phyloP scores from a whole-genome alignment of 2,888 invertebrate genomes.

The Conus canariensis region DNA sequence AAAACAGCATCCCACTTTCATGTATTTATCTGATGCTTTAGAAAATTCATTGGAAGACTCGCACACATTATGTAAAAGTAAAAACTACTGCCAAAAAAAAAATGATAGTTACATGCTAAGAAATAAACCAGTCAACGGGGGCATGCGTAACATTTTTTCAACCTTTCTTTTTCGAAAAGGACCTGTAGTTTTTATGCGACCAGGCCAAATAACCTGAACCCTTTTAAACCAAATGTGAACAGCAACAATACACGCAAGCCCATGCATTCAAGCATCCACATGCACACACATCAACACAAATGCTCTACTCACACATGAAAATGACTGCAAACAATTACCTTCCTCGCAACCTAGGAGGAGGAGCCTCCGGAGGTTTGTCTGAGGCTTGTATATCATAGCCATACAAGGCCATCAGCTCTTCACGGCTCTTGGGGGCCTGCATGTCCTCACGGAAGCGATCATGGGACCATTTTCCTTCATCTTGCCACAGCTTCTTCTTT shows the following conservation, averaged over 20 bases:
- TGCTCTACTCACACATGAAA: not conserved
- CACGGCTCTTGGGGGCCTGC: conserved; percentile 91
- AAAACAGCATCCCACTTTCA: too few relatives aligned
- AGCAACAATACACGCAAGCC: not conserved
- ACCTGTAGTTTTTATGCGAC: not conserved
- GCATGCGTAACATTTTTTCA: too few relatives aligned
- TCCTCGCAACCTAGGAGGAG: conserved; percentile 52
- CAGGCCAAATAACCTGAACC: not conserved
- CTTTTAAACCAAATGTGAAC: not conserved
- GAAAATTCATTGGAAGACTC: too few relatives aligned
- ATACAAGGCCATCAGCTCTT: conserved; percentile 91
- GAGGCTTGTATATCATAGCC: conserved; percentile 92
- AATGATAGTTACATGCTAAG: too few relatives aligned
- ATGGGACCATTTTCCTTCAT: conserved; percentile 88
- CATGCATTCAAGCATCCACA: too few relatives aligned
- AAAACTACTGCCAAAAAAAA: too few relatives aligned
- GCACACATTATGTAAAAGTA: too few relatives aligned
- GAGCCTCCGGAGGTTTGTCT: conserved; percentile 72
- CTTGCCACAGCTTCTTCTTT: conserved; percentile 80
- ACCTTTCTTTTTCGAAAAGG: not conserved
- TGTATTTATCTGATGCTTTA: too few relatives aligned
- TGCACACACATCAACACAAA: too few relatives aligned
- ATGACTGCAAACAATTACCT: not conserved
- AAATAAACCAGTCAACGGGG: too few relatives aligned
- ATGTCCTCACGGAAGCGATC: conserved; percentile 90